Evolutionary conservation across 2,888 invertebrate genomes (phyloP), one percentile per base, ranked within the genome.

Genomic region (Lucinisca nassula): DNA sequence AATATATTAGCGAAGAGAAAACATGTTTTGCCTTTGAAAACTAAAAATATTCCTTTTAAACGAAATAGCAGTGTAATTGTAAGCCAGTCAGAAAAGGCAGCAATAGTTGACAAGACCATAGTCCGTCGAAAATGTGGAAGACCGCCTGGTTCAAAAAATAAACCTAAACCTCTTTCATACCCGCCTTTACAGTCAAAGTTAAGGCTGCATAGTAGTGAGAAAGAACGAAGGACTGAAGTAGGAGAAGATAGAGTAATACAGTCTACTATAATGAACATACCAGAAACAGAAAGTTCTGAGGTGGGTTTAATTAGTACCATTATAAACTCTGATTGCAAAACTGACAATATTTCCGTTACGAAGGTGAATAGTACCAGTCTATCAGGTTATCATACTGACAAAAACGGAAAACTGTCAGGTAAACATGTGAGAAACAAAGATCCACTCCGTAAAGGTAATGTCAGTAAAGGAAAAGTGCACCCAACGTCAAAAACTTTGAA

Each of bases 141-240:
- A 30, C 84, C 79, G 0, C 81, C 73, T 45, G 58, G 82, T 38
- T 32, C 79, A n/a, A 89, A 87, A 83, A 75, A 81, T 75, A 85
- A 87, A 76, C 79, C 49, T n/a, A 79, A 79, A 30, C 10, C 40
- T 30, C n/a, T 67, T 14, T 14, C 45, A 12, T 12, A 45, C 45
- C 17, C 17, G 17, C 8, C 17, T 12, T 12, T 8, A 55, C 12
- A 55, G 21, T 55, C 55, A 14, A 55, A 21, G 55, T 55, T 55
- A 55, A 55, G 55, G 21, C 8, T 8, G 4, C 4, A 17, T n/a
- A 21, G 55, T 55, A 55, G 17, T 12, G 45, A 45, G 10, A 45
- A 17, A 12, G 45, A n/a, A n/a, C n/a, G n/a, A n/a, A n/a, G n/a
- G n/a, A n/a, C n/a, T n/a, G n/a, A n/a, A n/a, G n/a, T n/a, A n/a